Evolutionary conservation across 2,888 invertebrate species (phyloP).

Genomic region (Lasioglossum morio): DNA sequence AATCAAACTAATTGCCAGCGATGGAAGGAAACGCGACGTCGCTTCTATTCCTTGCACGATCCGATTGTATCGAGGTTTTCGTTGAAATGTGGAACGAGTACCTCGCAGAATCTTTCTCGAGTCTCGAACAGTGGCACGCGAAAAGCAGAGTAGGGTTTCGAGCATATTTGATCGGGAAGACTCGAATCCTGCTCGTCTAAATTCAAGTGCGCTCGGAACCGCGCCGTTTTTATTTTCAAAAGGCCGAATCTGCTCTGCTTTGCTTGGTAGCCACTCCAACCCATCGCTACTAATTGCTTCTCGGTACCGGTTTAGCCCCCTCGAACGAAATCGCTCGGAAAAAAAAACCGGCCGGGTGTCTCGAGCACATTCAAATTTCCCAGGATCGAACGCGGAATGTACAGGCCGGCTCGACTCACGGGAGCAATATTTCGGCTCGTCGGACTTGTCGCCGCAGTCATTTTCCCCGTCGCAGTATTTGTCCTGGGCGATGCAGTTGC

Average conservation of each 20-base stretch:
- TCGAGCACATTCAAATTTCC: not conserved
- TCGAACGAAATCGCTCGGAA: not conserved
- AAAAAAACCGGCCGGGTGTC: not conserved
- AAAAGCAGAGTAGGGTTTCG: not conserved
- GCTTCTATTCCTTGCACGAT: not conserved
- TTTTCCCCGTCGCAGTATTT: slow-evolving; percentile 92
- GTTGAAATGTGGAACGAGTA: not conserved
- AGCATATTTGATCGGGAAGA: not conserved
- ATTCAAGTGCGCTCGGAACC: not conserved
- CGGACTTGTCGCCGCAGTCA: slow-evolving; percentile 92
- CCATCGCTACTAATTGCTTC: not conserved
- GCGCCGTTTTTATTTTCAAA: not conserved
- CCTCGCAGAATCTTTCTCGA: not conserved
- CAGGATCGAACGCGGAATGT: not conserved
- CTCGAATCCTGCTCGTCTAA: not conserved
- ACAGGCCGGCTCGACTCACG: slow-evolving; percentile 87
- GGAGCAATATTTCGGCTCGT: slow-evolving; percentile 91
- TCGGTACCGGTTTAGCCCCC: not conserved
- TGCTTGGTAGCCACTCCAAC: not conserved
- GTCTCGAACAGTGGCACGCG: not conserved
- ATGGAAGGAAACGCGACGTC: not conserved
- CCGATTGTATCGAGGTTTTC: not conserved
- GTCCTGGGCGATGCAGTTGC: slow-evolving; percentile 89
- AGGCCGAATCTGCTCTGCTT: not conserved
- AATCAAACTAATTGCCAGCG: not conserved